These are phyloP conservation scores for Meriones unguiculatus DNA, from an alignment of 2,113 vertebrate genomes.

Conservation along the genomic window DNA sequence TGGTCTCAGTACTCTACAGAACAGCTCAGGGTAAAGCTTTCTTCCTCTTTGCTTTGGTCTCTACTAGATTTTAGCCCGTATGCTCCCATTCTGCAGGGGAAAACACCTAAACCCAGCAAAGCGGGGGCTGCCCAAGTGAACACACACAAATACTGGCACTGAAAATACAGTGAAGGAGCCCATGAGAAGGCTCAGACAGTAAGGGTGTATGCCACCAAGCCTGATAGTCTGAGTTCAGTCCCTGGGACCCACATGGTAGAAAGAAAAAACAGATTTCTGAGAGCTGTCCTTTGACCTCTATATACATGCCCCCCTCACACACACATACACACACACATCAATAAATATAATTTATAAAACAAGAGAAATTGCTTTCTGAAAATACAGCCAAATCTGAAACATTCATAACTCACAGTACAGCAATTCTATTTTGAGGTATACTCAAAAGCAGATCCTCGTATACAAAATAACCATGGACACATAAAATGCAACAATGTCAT, in stretches of 20 bases:
- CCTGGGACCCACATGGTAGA: not conserved
- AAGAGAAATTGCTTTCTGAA: not conserved
- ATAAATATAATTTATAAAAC: not conserved
- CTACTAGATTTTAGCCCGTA: not conserved
- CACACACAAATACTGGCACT: rapidly evolving
- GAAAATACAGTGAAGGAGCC: not conserved
- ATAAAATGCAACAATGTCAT: not conserved
- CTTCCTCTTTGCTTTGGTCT: not conserved
- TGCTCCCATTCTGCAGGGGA: not conserved
- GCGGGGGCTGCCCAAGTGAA: not conserved
- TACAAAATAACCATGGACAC: not conserved
- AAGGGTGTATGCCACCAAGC: not conserved
- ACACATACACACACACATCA: not conserved
- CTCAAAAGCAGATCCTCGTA: not conserved
- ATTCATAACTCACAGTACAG: no score
- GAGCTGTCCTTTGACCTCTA: not conserved
- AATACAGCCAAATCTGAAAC: not conserved
- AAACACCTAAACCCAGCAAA: not conserved
- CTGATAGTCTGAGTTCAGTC: not conserved
- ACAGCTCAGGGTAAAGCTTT: not conserved
- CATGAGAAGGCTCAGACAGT: not conserved
- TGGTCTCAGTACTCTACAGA: not conserved
- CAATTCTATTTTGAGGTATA: not conserved
- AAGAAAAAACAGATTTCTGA: not conserved
- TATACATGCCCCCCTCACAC: not conserved